These are phyloP conservation scores for Aplodontia rufa DNA, from an alignment of 2,113 vertebrate species.

Conservation along the genomic window DNA sequence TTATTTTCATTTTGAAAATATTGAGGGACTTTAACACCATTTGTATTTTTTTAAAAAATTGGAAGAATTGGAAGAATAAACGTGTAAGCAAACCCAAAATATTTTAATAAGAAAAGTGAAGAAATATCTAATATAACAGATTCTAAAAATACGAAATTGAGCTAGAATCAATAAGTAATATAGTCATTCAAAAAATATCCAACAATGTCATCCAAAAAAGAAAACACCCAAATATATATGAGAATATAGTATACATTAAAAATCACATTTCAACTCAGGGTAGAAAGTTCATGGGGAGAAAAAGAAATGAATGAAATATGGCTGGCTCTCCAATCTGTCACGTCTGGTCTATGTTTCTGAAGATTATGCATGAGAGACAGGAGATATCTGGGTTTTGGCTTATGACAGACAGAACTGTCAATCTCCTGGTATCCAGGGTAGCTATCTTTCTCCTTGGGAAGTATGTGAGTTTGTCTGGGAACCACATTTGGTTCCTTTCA, in stretches of 20 bases:
- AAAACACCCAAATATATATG: not conserved
- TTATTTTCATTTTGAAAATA: conserved; percentile 11
- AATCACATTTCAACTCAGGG: conserved; percentile 23
- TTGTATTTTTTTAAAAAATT: not conserved
- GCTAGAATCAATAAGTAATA: not conserved
- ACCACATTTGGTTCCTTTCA: not conserved
- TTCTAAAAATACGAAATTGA: not conserved
- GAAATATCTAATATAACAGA: not conserved
- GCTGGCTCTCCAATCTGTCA: conserved; percentile 43
- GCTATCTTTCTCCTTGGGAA: not conserved
- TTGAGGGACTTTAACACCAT: not conserved
- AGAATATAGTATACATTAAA: not conserved
- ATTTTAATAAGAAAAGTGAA: not conserved
- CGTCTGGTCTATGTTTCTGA: conserved; percentile 63
- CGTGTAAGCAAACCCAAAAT: not conserved
- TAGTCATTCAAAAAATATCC: not conserved
- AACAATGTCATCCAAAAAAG: not conserved
- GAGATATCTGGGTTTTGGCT: conserved; percentile 61
- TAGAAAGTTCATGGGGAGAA: not conserved
- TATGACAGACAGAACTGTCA: conserved; percentile 62
- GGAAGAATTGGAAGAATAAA: not conserved
- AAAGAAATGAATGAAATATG: not conserved
- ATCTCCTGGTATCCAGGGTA: conserved; percentile 60
- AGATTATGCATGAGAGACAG: conserved; percentile 60
- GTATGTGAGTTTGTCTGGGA: conserved; percentile 12